These are phyloP conservation scores for Pitta sordida DNA, from an alignment of 2,113 vertebrate species.

Conservation along the genomic window DNA sequence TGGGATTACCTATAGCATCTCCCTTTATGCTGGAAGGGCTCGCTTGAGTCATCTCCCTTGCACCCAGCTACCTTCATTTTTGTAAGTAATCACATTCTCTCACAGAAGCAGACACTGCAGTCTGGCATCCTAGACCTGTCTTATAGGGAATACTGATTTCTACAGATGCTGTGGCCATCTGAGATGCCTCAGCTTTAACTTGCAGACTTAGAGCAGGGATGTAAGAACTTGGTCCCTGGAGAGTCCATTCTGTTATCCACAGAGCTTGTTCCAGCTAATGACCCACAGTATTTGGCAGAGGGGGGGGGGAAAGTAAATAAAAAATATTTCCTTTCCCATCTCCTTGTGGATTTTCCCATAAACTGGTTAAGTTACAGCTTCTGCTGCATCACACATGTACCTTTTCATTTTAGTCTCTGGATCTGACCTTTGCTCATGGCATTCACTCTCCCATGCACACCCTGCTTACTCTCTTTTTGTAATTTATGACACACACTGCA, in stretches of 20 bases:
- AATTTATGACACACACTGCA: conserved; percentile 65
- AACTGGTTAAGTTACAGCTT: conserved; percentile 33
- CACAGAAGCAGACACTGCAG: neutral
- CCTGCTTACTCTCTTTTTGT: conserved; percentile 48
- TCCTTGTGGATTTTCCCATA: conserved; percentile 60
- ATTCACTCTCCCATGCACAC: conserved; percentile 63
- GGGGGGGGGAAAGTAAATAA: neutral
- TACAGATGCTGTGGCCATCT: neutral
- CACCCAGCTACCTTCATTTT: neutral
- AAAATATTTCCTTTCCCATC: conserved; percentile 63
- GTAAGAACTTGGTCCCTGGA: neutral
- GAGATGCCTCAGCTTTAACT: neutral
- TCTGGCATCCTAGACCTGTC: neutral
- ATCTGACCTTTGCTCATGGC: conserved; percentile 62
- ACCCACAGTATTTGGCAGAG: neutral
- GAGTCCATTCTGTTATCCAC: neutral
- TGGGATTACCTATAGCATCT: neutral
- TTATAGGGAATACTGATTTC: neutral
- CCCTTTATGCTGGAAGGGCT: neutral
- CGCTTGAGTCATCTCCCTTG: neutral
- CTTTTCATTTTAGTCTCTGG: conserved; percentile 60
- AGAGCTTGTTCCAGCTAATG: conserved; percentile 30
- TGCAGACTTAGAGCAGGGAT: neutral
- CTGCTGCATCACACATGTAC: conserved; percentile 60
- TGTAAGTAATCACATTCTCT: neutral